Conservation (phyloP, 2,797 vertebrate species). For the Semaprochilodus insignis region DNA sequence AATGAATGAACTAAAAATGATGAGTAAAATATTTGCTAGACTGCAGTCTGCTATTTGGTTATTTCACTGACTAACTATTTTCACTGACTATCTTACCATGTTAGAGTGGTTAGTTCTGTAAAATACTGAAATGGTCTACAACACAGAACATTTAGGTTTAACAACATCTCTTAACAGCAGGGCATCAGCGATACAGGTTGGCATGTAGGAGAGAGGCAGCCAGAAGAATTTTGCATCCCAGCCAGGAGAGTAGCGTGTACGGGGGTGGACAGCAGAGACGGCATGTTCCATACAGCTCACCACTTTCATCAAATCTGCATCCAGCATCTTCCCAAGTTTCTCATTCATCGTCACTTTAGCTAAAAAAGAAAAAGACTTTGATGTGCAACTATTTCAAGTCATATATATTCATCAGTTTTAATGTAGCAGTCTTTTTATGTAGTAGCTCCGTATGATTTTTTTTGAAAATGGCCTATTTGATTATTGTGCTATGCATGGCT, state of each 20-base stretch:
- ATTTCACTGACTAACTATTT: background rate
- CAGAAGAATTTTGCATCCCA: slow-evolving; percentile 84
- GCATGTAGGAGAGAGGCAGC: slow-evolving; percentile 80
- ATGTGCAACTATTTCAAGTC: background rate
- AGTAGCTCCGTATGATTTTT: background rate
- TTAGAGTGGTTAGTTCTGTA: background rate
- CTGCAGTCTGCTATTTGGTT: background rate
- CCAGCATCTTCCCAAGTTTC: slow-evolving; percentile 42
- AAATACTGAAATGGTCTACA: slow-evolving; percentile 30
- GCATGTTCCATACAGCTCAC: slow-evolving; percentile 82
- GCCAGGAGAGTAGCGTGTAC: slow-evolving; percentile 77
- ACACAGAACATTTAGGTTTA: slow-evolving; percentile 53
- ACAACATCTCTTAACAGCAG: slow-evolving; percentile 59
- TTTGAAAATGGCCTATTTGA: background rate
- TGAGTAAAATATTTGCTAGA: too few relatives aligned
- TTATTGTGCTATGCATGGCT: background rate
- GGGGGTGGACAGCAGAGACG: slow-evolving; percentile 76
- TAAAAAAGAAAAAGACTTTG: slow-evolving; percentile 18
- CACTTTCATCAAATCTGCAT: slow-evolving; percentile 68
- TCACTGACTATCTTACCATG: too few relatives aligned
- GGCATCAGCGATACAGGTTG: slow-evolving; percentile 76
- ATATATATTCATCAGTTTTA: background rate
- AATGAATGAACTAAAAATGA: too few relatives aligned
- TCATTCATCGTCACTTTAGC: slow-evolving; percentile 32
- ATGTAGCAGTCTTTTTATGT: background rate